Percentiles rank a stretch among this genome's conserved stretches.
Evolutionary conservation across 2,888 invertebrate species (phyloP).

Genomic region (Drosophila testacea): DNA sequence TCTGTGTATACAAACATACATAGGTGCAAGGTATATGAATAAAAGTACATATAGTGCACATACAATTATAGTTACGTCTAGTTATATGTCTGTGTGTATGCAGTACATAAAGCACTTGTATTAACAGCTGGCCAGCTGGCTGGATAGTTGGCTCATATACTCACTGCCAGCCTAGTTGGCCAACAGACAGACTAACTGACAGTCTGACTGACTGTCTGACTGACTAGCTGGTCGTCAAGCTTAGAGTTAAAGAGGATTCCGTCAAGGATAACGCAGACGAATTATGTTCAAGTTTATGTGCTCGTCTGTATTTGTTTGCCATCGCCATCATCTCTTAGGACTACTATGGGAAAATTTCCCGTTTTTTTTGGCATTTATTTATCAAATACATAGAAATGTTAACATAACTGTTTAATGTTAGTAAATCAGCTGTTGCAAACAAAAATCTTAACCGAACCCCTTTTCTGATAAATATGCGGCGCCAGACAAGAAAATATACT

Average conservation of each 20-base stretch:
- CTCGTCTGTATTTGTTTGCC: constrained; percentile 33
- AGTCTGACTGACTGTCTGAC: constrained; percentile 18
- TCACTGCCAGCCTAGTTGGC: constrained; percentile 13
- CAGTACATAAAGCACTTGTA: constrained; percentile 39
- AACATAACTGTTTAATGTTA: too few species aligned
- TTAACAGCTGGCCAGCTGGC: constrained; percentile 46
- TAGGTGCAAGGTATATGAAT: constrained; percentile 37
- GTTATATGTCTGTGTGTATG: constrained; percentile 16
- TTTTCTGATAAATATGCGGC: too few species aligned
- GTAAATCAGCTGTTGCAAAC: too few species aligned
- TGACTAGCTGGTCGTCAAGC: constrained; percentile 25
- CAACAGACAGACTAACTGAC: constrained; percentile 7
- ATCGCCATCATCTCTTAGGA: constrained; percentile 8
- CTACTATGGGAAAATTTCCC: neutral
- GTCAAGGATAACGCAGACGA: constrained; percentile 65
- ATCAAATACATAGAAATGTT: too few species aligned
- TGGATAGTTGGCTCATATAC: constrained; percentile 18
- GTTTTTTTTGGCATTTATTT: too few species aligned
- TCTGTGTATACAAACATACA: neutral
- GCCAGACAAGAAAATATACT: too few species aligned
- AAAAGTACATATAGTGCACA: neutral
- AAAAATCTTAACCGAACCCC: too few species aligned
- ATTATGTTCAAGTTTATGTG: constrained; percentile 60
- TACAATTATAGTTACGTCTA: constrained; percentile 10
- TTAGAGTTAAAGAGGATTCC: constrained; percentile 54